Base-by-base conservation (phyloP, 35 echinoderm and acorn worm genomes). In the Eucidaris tribuloides region DNA sequence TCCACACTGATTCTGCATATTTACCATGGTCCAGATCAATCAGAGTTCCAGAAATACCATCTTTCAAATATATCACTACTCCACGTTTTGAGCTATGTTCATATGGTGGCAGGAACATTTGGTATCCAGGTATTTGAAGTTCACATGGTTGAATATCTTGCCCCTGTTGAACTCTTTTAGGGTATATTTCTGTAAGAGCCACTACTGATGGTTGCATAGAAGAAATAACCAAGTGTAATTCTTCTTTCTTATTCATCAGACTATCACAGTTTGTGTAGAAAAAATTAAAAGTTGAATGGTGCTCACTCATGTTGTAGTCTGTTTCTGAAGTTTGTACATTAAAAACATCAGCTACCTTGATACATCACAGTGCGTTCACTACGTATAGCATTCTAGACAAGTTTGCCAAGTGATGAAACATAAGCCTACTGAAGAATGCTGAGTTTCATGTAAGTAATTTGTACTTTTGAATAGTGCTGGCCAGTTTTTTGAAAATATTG, bases 51-150 rank as follows among this genome's bases (percentile, higher is more conserved):
- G 36, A 44, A 55, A 80, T 5, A 2, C 14, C 2, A 4, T 56
- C 27, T 24, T 54, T 80, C n/a, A 80, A 23, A 22, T 80, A 80
- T 31, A 80, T 80, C 33, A 44, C 14, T 15, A 80, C 46, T 31
- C 77, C 46, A 54, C 46, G 49, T 40, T 62, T 22, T 27, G 2
- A 5, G 7, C 5, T 5, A 23, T 23, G 6, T 30, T n/a, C n/a
- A n/a, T n/a, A n/a, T n/a, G n/a, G n/a, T 5, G 5, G 5, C n/a
- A n/a, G n/a, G 32, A 62, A 62, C 20, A 5, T 25, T 25, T 62
- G 20, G n/a, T 62, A 62, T 25, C 59, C 59, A 62, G 22, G 7
- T 4, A 62, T 7, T 30, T 62, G 20, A 7, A 62, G 32, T 30
- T 62, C 59, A 7, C 7, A 20, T 62, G 5, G 5, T 22, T 62